phyloP scores from a whole-genome alignment of 2,797 vertebrate genomes.

The Acipenser oxyrinchus region DNA sequence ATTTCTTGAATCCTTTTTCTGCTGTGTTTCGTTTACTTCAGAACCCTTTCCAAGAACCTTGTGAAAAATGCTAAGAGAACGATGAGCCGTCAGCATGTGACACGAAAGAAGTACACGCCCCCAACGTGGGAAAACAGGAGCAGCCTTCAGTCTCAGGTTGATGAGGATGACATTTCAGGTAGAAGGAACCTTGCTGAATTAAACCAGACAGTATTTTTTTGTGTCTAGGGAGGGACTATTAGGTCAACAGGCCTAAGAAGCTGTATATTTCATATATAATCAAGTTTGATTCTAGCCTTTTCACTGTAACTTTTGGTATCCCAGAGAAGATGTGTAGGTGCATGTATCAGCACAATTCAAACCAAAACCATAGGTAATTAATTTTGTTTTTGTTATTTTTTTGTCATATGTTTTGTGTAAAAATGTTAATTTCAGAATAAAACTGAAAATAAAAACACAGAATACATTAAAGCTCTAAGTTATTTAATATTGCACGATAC shows the following conservation, averaged over 20 bases:
- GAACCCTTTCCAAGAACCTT: conserved; percentile 87
- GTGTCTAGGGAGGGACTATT: too few relatives aligned
- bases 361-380: too few relatives aligned
- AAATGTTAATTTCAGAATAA: neutral
- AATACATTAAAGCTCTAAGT: neutral
- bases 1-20: neutral
- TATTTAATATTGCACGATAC: neutral
- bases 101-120: conserved; percentile 80
- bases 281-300: too few relatives aligned
- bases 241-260: too few relatives aligned
- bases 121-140: conserved; percentile 79
- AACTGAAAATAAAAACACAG: neutral
- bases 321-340: too few relatives aligned
- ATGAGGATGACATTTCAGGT: conserved; percentile 94
- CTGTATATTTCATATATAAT: too few relatives aligned
- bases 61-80: conserved; percentile 91
- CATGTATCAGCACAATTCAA: too few relatives aligned
- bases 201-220: too few relatives aligned
- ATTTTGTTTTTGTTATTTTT: too few relatives aligned
- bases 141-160: conserved; percentile 72
- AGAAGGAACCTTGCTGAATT: neutral
- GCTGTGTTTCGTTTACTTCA: conserved; percentile 28
- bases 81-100: conserved; percentile 80
- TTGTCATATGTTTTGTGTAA: too few relatives aligned
- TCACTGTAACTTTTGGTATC: too few relatives aligned